Evolutionary conservation across 2,113 vertebrate species (phyloP).

Genomic region (Macrotis lagotis): DNA sequence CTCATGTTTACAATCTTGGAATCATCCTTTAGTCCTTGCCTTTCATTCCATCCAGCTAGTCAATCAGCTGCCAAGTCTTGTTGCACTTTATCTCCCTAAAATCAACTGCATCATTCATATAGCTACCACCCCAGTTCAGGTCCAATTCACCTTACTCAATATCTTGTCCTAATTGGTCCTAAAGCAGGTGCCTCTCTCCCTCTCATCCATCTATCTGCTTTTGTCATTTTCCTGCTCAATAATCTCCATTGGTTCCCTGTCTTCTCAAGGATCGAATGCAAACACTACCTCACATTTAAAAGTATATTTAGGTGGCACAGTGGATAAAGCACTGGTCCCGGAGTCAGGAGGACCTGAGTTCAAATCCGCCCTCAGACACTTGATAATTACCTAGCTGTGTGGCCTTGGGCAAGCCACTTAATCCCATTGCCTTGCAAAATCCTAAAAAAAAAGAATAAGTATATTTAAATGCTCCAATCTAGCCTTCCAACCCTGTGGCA

Average conservation of each 20-base stretch:
- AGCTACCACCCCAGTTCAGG: background rate
- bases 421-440: too few species aligned
- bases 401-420: too few species aligned
- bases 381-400: too few species aligned
- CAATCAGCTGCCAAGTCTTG: background rate
- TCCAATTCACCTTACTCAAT: background rate
- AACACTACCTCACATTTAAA: background rate
- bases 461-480: background rate
- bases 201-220: background rate
- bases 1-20: background rate
- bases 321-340: too few species aligned
- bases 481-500: background rate
- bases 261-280: background rate
- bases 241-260: background rate
- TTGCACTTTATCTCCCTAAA: background rate
- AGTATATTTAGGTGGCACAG: too few species aligned
- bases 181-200: background rate
- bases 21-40: background rate
- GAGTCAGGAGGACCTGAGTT: too few species aligned
- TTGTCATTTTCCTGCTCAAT: background rate
- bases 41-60: background rate
- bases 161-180: background rate
- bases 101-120: background rate
- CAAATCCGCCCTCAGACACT: too few species aligned
- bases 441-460: too few species aligned